Evolutionary conservation across 2,888 invertebrate genomes (phyloP), one percentile per base, ranked within the genome.

Genomic region (Aelia acuminata): DNA sequence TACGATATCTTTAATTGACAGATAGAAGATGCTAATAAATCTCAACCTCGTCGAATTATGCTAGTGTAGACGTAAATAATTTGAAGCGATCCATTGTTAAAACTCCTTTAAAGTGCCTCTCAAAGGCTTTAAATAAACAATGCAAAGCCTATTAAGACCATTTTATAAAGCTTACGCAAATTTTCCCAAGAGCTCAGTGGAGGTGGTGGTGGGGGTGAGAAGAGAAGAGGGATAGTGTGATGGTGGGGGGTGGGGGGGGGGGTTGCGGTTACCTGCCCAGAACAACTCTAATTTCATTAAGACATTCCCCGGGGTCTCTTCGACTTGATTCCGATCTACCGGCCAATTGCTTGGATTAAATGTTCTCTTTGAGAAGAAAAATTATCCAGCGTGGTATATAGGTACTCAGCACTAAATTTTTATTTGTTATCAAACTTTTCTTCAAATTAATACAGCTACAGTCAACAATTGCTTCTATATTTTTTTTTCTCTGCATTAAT

Each of bases 241-340:
- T 7, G n/a, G n/a, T n/a, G 15, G 63, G 35, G 7, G 31, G 5
- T 15, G 18, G 0, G 22, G n/a, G 13, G 26, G 13, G 26, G 50
- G 18, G 3, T 18, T 70, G 63, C 31, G 63, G 63, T 70, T 35
- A 35, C 63, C 31, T 35, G 7, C 7, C 31, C 63, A 70, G 63
- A 70, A 70, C 63, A 70, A 70, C 63, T 70, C 63, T 70, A 70
- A 70, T 70, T 70, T 70, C 63, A 70, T 70, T 63, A 63, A 63
- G 63, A 63, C 63, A 63, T 63, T 63, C 63, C 63, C 63, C 5
- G 4, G 18, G 63, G 63, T 70, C 63, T 70, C 63, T 70, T 70
- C 18, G 18, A 1, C 18, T 35, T 7, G 18, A 70, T 70, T 70
- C 63, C 31, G 63, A 70, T 70, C 63, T 35, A 18, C 35, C 63